Conservation (phyloP, 2,888 invertebrate species). For the Tetragonisca angustula region DNA sequence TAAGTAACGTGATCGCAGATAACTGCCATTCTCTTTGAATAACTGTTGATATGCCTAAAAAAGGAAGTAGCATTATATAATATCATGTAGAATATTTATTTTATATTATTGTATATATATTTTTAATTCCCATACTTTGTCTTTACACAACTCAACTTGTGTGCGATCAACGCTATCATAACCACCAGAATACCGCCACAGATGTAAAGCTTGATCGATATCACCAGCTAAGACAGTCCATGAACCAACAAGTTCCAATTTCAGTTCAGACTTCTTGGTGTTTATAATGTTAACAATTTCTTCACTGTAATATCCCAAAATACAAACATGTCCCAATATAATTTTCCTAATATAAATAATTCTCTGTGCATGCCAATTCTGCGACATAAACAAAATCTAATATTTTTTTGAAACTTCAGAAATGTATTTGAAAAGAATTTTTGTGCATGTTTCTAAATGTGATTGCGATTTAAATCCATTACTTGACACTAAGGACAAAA, state of each 20-base stretch:
- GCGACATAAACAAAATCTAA: constrained; percentile 28
- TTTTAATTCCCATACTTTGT: constrained; percentile 85
- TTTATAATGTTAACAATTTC: constrained; percentile 91
- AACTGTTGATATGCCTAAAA: constrained; percentile 89
- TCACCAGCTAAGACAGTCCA: constrained; percentile 99
- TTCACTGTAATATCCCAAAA: constrained; percentile 86
- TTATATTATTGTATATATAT: background rate
- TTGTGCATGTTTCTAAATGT: background rate
- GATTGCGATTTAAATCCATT: background rate
- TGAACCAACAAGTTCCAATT: constrained; percentile 95
- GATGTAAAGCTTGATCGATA: constrained; percentile 97
- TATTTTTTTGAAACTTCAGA: constrained; percentile 15
- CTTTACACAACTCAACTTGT: constrained; percentile 88
- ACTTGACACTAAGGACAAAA: background rate
- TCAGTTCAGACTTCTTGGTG: constrained; percentile 89
- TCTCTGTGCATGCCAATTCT: constrained; percentile 32
- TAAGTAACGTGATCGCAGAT: constrained; percentile 93
- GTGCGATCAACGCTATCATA: constrained; percentile 94
- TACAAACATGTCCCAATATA: constrained; percentile 44
- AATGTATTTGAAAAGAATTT: constrained; percentile 5
- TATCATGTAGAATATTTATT: background rate
- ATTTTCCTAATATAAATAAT: constrained; percentile 38
- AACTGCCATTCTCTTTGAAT: constrained; percentile 91
- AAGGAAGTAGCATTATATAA: constrained; percentile 38
- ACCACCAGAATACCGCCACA: constrained; percentile 98